These are phyloP conservation scores for Latrodectus hesperus DNA, from an alignment of 2,888 invertebrate genomes.

Conservation along the genomic window DNA sequence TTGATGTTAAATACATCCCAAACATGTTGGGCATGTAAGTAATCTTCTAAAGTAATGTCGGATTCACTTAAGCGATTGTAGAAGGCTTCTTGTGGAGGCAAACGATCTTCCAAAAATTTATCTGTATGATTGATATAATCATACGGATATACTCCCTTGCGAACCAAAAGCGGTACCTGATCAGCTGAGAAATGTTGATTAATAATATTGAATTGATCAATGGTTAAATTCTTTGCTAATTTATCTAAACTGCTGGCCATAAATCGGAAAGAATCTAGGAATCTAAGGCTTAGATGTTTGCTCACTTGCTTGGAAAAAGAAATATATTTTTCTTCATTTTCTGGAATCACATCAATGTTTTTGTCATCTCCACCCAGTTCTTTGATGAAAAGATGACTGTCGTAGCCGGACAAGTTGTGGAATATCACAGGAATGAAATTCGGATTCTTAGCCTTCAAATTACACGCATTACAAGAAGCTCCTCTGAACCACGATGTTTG, in stretches of 20 bases:
- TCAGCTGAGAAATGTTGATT: neutral
- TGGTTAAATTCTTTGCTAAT: neutral
- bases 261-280: neutral
- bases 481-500: neutral
- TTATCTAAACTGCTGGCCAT: neutral
- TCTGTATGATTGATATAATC: neutral
- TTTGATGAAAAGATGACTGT: neutral
- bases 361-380: slow-evolving; percentile 1
- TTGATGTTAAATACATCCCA: neutral
- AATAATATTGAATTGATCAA: neutral
- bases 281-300: neutral
- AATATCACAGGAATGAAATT: neutral
- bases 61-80: neutral
- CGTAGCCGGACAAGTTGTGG: neutral
- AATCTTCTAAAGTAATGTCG: slow-evolving; percentile 46
- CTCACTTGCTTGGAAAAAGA: neutral
- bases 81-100: neutral
- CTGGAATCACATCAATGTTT: neutral
- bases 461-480: neutral
- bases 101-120: neutral
- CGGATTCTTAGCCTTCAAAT: neutral
- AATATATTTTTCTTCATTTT: slow-evolving; percentile 8
- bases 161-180: neutral
- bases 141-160: neutral
- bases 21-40: slow-evolving; percentile 66